phyloP scores from a whole-genome alignment of 2,888 invertebrate genomes.

The Pegoplata infirma region DNA sequence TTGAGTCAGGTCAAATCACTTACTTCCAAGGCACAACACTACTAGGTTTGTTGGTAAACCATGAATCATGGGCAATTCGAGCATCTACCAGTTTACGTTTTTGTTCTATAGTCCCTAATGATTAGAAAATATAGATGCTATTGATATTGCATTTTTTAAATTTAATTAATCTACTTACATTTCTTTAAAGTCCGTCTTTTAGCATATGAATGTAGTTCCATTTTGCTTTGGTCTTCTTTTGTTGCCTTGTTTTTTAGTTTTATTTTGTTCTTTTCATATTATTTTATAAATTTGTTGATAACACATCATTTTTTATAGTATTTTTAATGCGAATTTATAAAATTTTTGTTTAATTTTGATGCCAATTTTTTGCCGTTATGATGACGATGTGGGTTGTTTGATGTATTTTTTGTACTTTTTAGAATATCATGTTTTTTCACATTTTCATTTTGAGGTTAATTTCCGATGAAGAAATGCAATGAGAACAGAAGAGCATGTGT shows the following conservation, averaged over 20 bases:
- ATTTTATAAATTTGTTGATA: not conserved
- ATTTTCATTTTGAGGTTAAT: constrained; percentile 64
- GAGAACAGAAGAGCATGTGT: not conserved
- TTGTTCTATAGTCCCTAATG: constrained; percentile 74
- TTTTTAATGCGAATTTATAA: not conserved
- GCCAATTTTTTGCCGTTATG: constrained; percentile 3
- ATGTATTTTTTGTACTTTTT: constrained; percentile 36
- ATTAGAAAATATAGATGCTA: not conserved
- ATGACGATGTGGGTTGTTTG: constrained; percentile 6
- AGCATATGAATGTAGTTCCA: constrained; percentile 76
- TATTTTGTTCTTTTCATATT: constrained; percentile 29
- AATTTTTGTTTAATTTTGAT: not conserved
- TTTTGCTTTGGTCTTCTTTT: constrained; percentile 46
- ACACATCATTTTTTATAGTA: not conserved
- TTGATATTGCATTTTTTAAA: not conserved
- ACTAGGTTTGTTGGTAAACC: constrained; percentile 71
- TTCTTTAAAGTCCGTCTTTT: constrained; percentile 72
- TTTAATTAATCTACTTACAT: constrained; percentile 68
- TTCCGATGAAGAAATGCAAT: constrained; percentile 30
- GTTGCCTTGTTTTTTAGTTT: not conserved
- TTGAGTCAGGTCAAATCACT: too few relatives aligned
- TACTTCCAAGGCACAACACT: constrained; percentile 74
- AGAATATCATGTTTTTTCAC: constrained; percentile 60
- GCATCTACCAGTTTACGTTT: constrained; percentile 72
- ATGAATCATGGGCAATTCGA: constrained; percentile 72